A percentile compares a stretch with the other conserved stretches of the same genome.
Conservation (phyloP, 2,888 invertebrate species). For the Alentia gelatinosa region DNA sequence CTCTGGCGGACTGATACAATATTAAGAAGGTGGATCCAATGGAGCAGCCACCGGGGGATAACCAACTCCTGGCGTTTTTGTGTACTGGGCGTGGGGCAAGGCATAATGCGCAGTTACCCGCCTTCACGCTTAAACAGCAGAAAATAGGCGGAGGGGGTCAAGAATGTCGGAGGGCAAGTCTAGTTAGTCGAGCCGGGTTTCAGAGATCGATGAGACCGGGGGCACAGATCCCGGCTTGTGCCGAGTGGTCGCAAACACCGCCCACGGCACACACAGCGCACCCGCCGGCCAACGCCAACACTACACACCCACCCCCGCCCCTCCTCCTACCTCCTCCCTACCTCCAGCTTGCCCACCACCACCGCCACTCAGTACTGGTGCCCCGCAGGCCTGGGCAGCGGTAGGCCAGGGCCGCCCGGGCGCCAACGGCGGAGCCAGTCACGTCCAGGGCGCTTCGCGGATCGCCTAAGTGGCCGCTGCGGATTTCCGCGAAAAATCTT, state of each 20-base stretch:
- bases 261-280: background rate
- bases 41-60: no score
- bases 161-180: background rate
- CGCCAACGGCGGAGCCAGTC: background rate
- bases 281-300: background rate
- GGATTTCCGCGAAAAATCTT: slow-evolving; percentile 13
- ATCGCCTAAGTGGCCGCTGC: background rate
- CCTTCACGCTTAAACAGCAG: no score
- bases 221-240: background rate
- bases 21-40: no score
- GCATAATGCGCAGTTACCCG: no score
- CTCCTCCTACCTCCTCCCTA: no score
- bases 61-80: no score
- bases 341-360: no score
- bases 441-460: background rate
- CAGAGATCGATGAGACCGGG: background rate
- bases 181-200: background rate
- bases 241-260: slow-evolving; percentile 12
- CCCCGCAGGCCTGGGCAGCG: background rate
- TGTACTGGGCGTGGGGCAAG: no score
- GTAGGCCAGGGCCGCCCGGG: background rate
- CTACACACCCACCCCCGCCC: background rate
- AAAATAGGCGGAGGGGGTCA: no score
- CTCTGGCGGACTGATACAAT: no score
- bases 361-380: no score